Conservation (phyloP, 1,140 invertebrate species). For the Philopotamus ludificatus region DNA sequence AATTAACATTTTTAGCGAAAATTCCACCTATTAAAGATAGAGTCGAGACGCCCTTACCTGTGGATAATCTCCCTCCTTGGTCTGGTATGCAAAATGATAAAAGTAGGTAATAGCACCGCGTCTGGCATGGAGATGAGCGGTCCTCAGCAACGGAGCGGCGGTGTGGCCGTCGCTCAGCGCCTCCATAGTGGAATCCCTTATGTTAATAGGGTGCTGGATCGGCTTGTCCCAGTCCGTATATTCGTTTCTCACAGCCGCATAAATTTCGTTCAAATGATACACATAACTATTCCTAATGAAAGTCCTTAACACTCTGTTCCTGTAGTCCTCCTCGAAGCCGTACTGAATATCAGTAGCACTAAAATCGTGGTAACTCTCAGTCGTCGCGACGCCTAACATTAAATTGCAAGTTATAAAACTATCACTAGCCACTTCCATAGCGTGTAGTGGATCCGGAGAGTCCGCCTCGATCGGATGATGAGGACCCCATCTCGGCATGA, state of each 20-base stretch:
- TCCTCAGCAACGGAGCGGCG: conserved; percentile 68
- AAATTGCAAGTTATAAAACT: conserved; percentile 69
- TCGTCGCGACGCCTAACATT: conserved; percentile 69
- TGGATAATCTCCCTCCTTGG: conserved; percentile 70
- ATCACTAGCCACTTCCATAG: conserved; percentile 67
- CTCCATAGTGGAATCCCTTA: conserved; percentile 81
- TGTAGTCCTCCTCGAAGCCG: conserved; percentile 74
- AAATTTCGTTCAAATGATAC: conserved; percentile 90
- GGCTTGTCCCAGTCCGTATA: conserved; percentile 92
- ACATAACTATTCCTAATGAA: conserved; percentile 84
- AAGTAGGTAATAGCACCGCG: conserved; percentile 72
- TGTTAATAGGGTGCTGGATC: conserved; percentile 78
- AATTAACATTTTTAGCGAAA: too few species aligned
- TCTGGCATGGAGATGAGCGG: conserved; percentile 69
- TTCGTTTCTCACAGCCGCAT: conserved; percentile 85
- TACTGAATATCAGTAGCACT: conserved; percentile 72
- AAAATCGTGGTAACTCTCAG: conserved; percentile 75
- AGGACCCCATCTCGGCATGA: conserved; percentile 38
- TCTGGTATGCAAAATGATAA: conserved; percentile 81
- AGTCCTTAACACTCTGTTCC: conserved; percentile 73
- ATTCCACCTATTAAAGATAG: not conserved
- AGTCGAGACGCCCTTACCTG: conserved; percentile 55
- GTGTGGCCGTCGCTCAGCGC: conserved; percentile 82
- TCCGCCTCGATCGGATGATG: conserved; percentile 63
- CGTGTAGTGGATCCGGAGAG: conserved; percentile 61